Percentiles rank a stretch among this genome's conserved stretches.
Conservation (phyloP, 2,113 vertebrate species). For the Mesoclemmys tuberculata region DNA sequence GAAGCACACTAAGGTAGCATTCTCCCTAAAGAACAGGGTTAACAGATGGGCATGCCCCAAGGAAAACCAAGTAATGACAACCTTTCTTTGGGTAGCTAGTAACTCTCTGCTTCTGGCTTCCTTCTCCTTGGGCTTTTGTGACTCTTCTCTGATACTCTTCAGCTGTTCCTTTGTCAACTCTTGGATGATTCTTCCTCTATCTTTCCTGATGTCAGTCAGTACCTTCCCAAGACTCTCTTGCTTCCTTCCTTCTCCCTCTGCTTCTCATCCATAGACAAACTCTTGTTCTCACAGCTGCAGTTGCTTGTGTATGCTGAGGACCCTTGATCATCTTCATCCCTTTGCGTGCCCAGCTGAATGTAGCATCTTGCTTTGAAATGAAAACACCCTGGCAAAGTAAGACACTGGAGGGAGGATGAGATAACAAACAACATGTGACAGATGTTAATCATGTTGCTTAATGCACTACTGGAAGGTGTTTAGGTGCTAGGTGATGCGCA, state of each 20-base stretch:
- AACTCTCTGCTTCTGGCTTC: background rate
- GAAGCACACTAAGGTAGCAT: background rate
- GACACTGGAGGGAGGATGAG: background rate
- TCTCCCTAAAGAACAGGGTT: slow-evolving; percentile 2
- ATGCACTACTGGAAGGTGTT: background rate
- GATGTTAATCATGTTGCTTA: background rate
- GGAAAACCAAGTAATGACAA: background rate
- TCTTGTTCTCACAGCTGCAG: background rate
- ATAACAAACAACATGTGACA: background rate
- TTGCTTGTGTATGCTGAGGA: background rate
- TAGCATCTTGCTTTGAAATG: background rate
- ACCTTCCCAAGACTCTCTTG: background rate
- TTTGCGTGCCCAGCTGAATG: rapidly evolving
- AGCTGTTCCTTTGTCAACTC: background rate
- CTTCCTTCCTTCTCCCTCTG: background rate
- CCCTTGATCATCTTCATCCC: background rate
- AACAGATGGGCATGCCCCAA: slow-evolving; percentile 1
- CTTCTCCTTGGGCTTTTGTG: rapidly evolving
- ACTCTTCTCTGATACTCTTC: background rate
- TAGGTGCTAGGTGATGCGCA: background rate
- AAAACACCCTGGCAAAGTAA: background rate
- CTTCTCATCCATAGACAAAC: background rate
- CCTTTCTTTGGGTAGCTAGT: background rate
- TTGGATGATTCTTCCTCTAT: background rate
- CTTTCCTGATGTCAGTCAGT: background rate